Percentiles rank a stretch among this genome's conserved stretches.
Evolutionary conservation across 1,140 invertebrate species (phyloP).

Genomic region (Doryteuthis pealeii): DNA sequence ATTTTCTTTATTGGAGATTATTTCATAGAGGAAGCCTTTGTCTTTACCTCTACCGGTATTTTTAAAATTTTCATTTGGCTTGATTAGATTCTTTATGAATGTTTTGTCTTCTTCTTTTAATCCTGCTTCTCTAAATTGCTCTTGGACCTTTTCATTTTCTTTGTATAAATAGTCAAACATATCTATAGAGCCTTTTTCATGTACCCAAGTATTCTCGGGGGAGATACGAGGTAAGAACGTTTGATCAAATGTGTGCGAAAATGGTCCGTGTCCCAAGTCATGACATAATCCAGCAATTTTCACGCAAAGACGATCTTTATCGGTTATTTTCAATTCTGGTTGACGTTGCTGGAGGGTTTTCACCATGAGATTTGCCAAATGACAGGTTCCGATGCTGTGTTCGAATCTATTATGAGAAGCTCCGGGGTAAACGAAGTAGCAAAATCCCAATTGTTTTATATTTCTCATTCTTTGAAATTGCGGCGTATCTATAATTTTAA

Average conservation of each 20-base stretch:
- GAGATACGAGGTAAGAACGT: background rate
- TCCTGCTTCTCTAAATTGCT: conserved; percentile 4
- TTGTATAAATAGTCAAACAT: background rate
- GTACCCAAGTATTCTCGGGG: background rate
- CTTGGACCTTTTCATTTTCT: background rate
- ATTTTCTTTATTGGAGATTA: conserved; percentile 68
- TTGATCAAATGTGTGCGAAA: conserved; percentile 33
- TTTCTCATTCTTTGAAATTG: conserved; percentile 68
- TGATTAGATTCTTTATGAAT: conserved; percentile 20
- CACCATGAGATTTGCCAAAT: conserved; percentile 60
- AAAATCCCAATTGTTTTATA: conserved; percentile 66
- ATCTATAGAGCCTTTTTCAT: background rate
- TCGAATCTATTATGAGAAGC: conserved; percentile 68
- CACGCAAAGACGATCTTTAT: conserved; percentile 63
- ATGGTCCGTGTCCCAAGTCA: conserved; percentile 64
- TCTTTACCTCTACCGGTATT: background rate
- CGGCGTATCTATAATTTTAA: conserved; percentile 67
- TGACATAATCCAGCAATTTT: conserved; percentile 71
- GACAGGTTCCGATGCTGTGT: conserved; percentile 65
- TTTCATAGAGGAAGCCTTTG: conserved; percentile 56
- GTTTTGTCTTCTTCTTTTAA: background rate
- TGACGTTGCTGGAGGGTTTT: conserved; percentile 53
- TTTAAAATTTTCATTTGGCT: background rate
- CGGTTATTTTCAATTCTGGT: conserved; percentile 60
- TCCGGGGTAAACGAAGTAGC: conserved; percentile 65